Conservation (phyloP, 2,113 vertebrate species). For the Pachycephala philippinensis region DNA sequence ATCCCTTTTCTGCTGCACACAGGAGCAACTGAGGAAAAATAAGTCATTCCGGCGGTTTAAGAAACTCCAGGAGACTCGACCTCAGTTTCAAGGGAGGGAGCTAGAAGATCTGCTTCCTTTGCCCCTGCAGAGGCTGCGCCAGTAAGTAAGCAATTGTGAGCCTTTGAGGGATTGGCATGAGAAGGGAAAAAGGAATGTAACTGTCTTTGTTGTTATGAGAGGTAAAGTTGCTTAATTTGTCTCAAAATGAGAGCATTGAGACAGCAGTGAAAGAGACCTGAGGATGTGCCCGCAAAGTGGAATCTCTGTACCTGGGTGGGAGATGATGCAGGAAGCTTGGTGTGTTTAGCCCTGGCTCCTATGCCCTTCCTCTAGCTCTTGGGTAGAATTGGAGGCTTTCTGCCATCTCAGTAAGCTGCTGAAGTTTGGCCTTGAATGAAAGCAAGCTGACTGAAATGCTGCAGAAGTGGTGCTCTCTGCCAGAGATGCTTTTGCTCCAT, state of each 20-base stretch:
- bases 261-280: neutral
- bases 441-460: neutral
- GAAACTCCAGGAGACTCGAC: constrained; percentile 87
- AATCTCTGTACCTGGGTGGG: neutral
- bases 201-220: neutral
- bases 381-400: neutral
- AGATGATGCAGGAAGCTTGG: neutral
- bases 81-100: constrained; percentile 75
- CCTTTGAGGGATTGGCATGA: neutral
- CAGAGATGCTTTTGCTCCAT: neutral
- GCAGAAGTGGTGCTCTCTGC: neutral
- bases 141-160: constrained; percentile 74
- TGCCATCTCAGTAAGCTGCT: neutral
- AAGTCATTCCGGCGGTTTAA: constrained; percentile 86
- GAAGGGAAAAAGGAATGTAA: neutral
- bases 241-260: neutral
- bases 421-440: neutral
- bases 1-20: neutral
- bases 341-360: neutral
- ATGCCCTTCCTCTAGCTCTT: neutral
- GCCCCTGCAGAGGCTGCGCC: constrained; percentile 81
- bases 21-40: constrained; percentile 86
- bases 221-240: neutral
- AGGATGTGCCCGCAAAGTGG: neutral
- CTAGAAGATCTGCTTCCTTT: constrained; percentile 87